These are phyloP conservation scores for Hormaphis cornu DNA, from an alignment of 1,140 invertebrate species.

Conservation along the genomic window DNA sequence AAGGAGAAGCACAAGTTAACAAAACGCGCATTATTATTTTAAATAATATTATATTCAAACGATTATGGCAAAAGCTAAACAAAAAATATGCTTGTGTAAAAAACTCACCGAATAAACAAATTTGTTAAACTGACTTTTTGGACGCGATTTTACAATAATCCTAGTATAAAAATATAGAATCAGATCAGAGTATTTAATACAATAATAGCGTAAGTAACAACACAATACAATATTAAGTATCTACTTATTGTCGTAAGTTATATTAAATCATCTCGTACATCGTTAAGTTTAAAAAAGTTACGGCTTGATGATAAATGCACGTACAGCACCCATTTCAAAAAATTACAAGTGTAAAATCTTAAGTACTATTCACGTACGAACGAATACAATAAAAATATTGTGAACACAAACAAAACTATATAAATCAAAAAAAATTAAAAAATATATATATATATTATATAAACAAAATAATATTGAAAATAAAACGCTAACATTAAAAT, in stretches of 20 bases:
- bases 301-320: not conserved
- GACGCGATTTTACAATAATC: not conserved
- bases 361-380: not conserved
- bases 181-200: not conserved
- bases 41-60: not conserved
- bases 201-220: constrained; percentile 6
- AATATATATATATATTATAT: constrained; percentile 4
- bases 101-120: too few species aligned
- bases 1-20: too few species aligned
- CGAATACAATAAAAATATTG: not conserved
- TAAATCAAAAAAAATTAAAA: not conserved
- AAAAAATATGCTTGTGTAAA: too few species aligned
- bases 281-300: too few species aligned
- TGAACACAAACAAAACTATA: constrained; percentile 16
- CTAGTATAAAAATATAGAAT: constrained; percentile 9
- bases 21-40: too few species aligned
- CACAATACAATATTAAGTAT: constrained; percentile 6
- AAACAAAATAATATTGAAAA: too few species aligned
- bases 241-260: not conserved
- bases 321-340: not conserved
- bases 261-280: too few species aligned
- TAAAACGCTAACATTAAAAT: not conserved
- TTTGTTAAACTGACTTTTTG: not conserved
- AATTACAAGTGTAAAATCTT: not conserved
- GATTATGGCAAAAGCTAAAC: not conserved